phyloP scores from a whole-genome alignment of 2,113 vertebrate species.

The Verasper variegatus region DNA sequence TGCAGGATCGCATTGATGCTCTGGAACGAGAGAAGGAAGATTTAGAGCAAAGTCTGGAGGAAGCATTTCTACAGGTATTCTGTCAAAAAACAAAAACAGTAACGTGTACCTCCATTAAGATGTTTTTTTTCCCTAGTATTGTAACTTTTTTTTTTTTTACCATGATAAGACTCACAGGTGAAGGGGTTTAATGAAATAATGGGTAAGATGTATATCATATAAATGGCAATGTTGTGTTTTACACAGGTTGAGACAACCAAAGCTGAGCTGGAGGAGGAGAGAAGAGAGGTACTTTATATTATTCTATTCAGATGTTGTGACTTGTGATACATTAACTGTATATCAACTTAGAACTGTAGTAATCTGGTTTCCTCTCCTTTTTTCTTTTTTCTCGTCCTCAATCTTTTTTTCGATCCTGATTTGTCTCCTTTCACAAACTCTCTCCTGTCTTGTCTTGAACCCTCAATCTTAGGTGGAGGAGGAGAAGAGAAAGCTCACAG shows the following conservation, averaged over 20 bases:
- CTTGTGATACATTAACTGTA: not conserved
- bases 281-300: slow-evolving; percentile 45
- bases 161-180: not conserved
- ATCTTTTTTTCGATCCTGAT: not conserved
- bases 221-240: not conserved
- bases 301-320: no score
- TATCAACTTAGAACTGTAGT: slow-evolving; percentile 6
- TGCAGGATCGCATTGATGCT: slow-evolving; percentile 79
- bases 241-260: slow-evolving; percentile 81
- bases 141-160: not conserved
- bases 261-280: slow-evolving; percentile 84
- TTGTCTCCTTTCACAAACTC: not conserved
- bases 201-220: not conserved
- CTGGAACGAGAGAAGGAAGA: slow-evolving; percentile 79
- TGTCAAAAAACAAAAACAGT: not conserved
- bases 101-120: no score
- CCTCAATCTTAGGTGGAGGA: slow-evolving; percentile 58
- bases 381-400: not conserved
- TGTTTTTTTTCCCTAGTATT: no score
- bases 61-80: slow-evolving; percentile 83
- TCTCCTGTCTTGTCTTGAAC: not conserved
- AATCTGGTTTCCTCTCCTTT: not conserved
- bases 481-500: slow-evolving; percentile 68
- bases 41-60: slow-evolving; percentile 78
- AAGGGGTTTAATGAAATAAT: not conserved